Conservation (phyloP, 2,888 invertebrate species). For the Acleris laterana region DNA sequence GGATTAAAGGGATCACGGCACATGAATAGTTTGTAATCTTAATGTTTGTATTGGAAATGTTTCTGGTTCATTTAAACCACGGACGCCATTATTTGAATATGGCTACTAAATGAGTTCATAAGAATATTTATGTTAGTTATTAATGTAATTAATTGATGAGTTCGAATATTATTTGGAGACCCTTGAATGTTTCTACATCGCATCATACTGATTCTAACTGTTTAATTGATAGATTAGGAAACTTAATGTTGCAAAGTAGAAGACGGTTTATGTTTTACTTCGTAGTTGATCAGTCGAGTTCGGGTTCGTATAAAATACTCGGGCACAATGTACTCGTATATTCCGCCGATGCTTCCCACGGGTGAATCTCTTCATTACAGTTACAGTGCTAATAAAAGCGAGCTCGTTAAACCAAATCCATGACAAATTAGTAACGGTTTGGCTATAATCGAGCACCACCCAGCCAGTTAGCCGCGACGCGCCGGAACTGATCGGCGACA, state of each 20-base stretch:
- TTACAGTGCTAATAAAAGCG: conserved; percentile 42
- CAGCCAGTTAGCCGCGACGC: conserved; percentile 55
- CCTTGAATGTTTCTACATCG: no score
- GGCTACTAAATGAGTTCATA: no score
- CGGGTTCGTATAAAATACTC: no score
- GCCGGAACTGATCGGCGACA: conserved; percentile 68
- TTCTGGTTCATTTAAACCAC: conserved; percentile 44
- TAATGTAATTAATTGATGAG: no score
- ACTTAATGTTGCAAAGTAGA: no score
- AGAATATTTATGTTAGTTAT: no score
- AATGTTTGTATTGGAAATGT: conserved; percentile 59
- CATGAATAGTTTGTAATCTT: conserved; percentile 67
- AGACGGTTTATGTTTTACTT: no score
- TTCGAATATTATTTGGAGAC: no score
- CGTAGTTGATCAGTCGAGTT: no score
- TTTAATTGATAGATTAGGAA: no score
- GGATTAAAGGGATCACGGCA: conserved; percentile 60
- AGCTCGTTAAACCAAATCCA: conserved; percentile 48
- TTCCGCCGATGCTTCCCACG: conserved; percentile 50
- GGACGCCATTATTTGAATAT: neutral
- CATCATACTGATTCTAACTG: no score
- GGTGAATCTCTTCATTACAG: conserved; percentile 46
- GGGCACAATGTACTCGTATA: no score
- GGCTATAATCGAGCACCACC: conserved; percentile 51
- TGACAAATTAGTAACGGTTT: conserved; percentile 56